Evolutionary conservation across 2,113 vertebrate species (phyloP), one percentile per base, ranked within the genome.

Genomic region (Andinoacara biseriatus): DNA sequence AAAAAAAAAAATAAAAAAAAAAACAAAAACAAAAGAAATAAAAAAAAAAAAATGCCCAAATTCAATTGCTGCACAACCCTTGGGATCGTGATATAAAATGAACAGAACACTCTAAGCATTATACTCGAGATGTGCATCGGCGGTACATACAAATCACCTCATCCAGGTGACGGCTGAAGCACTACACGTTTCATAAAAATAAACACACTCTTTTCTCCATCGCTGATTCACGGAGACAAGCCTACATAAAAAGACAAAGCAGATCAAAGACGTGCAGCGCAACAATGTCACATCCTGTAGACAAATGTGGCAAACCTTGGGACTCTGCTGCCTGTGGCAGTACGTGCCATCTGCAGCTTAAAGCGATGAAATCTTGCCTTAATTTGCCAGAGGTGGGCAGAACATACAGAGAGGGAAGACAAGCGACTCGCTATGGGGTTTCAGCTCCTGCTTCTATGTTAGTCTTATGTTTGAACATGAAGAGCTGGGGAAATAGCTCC

Each of bases 21-120:
- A 86, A 80, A 91, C 86, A 86, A 40, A 85, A 81, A 90, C 86
- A 91, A 87, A 93, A 38, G 81, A 82, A 88, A 88, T 86, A 89
- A 86, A 88, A 81, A 88, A 88, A 88, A 87, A 89, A 86, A 88
- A 81, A 88, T 60, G 78, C 81, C 80, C 81, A 84, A 74, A 91
- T 90, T 87, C 78, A 87, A 87, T 74, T 83, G 80, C 78, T n/a
- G 74, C 58, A 65, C 86, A 69, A 58, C 24, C 11, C 75, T 86
- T 40, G 65, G 78, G 77, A 83, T 81, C 33, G 29, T 81, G 86
- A 86, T 87, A 52, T 81, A 74, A 89, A 91, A 91, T 74, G 79
- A 91, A 76, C 81, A 78, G 79, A 91, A 78, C 83, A 82, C 83
- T 85, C 31, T 33, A 78, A 85, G 83, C 83, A 58, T 87, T 86